Evolutionary conservation across 2,888 invertebrate genomes (phyloP).

Genomic region (Protodeltote pygarga): DNA sequence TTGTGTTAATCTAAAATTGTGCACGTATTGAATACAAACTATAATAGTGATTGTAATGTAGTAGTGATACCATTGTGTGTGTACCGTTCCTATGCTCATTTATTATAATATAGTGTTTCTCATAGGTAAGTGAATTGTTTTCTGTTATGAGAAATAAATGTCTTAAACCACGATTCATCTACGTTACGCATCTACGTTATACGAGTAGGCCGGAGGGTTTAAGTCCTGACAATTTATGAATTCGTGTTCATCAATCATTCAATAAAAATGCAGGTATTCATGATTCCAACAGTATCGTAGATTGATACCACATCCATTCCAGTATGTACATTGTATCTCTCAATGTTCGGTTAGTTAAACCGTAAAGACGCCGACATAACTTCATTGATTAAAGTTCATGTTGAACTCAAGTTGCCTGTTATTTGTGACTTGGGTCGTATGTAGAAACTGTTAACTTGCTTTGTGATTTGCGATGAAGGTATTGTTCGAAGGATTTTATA

Average conservation of each 20-base stretch:
- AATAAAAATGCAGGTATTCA: not conserved
- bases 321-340: slow-evolving; percentile 45
- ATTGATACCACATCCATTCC: slow-evolving; percentile 60
- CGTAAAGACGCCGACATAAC: slow-evolving; percentile 84
- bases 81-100: too few species aligned
- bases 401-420: slow-evolving; percentile 69
- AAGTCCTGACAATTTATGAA: too few species aligned
- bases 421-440: slow-evolving; percentile 55
- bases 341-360: slow-evolving; percentile 81
- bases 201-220: too few species aligned
- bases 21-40: too few species aligned
- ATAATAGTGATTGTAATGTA: too few species aligned
- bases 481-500: not conserved
- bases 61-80: too few species aligned
- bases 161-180: too few species aligned
- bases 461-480: slow-evolving; percentile 5
- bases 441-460: slow-evolving; percentile 11
- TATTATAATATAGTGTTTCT: too few species aligned
- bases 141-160: too few species aligned
- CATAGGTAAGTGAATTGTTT: too few species aligned
- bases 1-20: too few species aligned
- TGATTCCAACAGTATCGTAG: not conserved
- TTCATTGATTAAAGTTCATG: slow-evolving; percentile 84
- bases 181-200: too few species aligned
- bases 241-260: slow-evolving; percentile 3